Evolutionary conservation across 53 echinoderm and acorn worm genomes (phyloP), one percentile per base, ranked within the genome.

Genomic region (Mesocentrotus franciscanus): DNA sequence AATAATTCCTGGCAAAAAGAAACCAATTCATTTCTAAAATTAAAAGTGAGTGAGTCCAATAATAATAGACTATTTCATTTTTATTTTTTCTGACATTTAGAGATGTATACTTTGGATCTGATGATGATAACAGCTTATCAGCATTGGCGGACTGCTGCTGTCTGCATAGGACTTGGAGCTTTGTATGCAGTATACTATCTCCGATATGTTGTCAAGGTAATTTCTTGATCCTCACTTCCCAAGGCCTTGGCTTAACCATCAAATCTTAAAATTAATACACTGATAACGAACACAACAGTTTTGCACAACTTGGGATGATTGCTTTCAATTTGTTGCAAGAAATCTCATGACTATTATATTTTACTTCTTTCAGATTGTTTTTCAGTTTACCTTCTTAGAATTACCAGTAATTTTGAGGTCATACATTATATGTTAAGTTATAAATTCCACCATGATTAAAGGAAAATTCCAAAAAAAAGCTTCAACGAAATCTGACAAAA

Each of bases 141-240:
- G 17, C 85, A 85, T 15, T 94, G 95, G 95, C 85, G 10, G 34
- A 61, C 95, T 39, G 85, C 87, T 16, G 68, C 95, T 42, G 16
- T 94, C 29, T 94, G 87, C 39, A 0, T 94, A 61, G 95, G 95
- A 85, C 55, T 94, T 22, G 96, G 95, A 58, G 85, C 95, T 30
- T n/a, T 90, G 61, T 97, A 97, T 85, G 85, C 93, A 42, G 96
- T 94, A 11, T 97, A 97, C 89, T 97, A 97, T 93, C 94, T 96
- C 91, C 91, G 83, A 20, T 95, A 91, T 60, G 96, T 97, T 56
- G 97, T 95, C 30, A 79, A 96, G 96, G 97, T 97, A 79, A 90
- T 83, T 61, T 93, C 30, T 32, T 17, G 0, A 57, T 27, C 15
- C 39, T 49, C 36, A 85, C 35, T 36, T 85, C 8, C n/a, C 49